A percentile compares a stretch with the other conserved stretches of the same genome.
Conservation (phyloP, 2,888 invertebrate genomes). For the Vannuccia rotundouncinata region DNA sequence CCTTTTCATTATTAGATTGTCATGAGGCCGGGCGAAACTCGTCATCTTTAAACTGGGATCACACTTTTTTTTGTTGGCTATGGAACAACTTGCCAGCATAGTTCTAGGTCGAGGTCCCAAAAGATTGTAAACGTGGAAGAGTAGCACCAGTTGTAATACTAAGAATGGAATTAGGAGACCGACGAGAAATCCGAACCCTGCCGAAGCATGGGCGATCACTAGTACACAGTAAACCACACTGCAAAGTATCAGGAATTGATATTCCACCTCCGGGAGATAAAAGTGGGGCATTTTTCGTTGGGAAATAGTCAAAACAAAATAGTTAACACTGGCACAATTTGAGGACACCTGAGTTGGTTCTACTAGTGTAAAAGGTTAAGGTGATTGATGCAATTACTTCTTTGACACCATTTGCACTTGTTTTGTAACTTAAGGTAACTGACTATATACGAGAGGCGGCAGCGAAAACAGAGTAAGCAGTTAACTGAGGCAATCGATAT, state of each 20-base stretch:
- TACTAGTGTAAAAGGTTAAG: too few species aligned
- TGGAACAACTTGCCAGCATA: neutral
- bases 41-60: neutral
- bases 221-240: conserved; percentile 29
- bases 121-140: conserved; percentile 30
- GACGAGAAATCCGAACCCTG: conserved; percentile 10
- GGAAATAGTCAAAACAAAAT: neutral
- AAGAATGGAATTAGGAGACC: conserved; percentile 27
- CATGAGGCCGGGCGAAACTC: neutral
- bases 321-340: neutral
- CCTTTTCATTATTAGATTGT: neutral
- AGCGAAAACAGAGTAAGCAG: too few species aligned
- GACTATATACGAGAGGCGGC: too few species aligned
- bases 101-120: neutral
- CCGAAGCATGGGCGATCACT: conserved; percentile 18
- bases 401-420: too few species aligned
- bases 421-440: too few species aligned
- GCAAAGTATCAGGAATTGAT: neutral
- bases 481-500: too few species aligned
- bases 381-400: too few species aligned
- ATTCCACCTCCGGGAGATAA: neutral
- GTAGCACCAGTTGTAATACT: conserved; percentile 16
- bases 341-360: too few species aligned
- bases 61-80: too few species aligned
- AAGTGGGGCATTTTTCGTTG: neutral